A percentile compares a stretch with the other conserved stretches of the same genome.
These are phyloP conservation scores for Anguilla anguilla DNA, from an alignment of 2,797 vertebrate species.

Conservation along the genomic window DNA sequence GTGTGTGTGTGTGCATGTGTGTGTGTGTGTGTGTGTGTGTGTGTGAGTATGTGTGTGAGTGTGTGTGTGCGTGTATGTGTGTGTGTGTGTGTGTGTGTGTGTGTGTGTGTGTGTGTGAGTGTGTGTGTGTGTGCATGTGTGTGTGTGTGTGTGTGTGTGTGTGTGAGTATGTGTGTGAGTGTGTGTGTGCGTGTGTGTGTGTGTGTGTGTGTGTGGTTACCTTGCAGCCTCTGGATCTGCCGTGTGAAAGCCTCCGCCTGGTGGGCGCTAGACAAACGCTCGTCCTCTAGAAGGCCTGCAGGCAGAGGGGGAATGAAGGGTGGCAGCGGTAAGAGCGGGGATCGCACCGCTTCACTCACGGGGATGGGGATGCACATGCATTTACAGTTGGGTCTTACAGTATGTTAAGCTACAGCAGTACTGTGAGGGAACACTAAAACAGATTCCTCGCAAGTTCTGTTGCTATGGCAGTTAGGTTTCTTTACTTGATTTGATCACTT, in stretches of 20 bases:
- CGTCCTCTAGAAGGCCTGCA: constrained; percentile 84
- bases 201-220: no score
- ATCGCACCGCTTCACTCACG: neutral
- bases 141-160: no score
- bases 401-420: neutral
- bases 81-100: no score
- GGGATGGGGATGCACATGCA: neutral
- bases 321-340: neutral
- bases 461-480: neutral
- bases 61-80: no score
- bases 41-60: no score
- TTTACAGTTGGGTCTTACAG: neutral
- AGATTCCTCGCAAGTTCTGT: neutral
- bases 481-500: neutral
- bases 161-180: no score
- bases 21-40: no score
- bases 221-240: constrained; percentile 78
- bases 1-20: no score
- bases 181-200: no score
- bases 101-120: no score
- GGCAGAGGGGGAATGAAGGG: neutral
- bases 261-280: constrained; percentile 82
- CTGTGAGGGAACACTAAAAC: neutral
- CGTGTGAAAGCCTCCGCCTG: constrained; percentile 87
- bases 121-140: no score